Percentiles rank a stretch among this genome's conserved stretches.
Conservation (phyloP, 2,888 invertebrate genomes). For the Apantesis nais region DNA sequence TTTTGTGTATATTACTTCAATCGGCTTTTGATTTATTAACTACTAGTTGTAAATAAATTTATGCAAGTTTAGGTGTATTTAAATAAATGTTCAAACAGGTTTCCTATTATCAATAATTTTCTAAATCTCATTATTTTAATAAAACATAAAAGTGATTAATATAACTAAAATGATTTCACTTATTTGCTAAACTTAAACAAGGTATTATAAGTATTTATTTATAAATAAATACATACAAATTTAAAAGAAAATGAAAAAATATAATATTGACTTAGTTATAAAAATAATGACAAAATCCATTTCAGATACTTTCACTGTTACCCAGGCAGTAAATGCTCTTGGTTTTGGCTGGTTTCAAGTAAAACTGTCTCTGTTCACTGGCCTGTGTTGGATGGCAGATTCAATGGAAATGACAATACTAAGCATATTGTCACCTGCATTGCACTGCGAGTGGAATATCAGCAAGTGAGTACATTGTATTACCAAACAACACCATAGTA, state of each 20-base stretch:
- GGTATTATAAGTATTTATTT: too few species aligned
- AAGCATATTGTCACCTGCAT: slow-evolving; percentile 95
- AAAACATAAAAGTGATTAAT: too few species aligned
- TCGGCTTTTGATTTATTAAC: not conserved
- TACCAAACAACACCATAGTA: not conserved
- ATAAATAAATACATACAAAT: not conserved
- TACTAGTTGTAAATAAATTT: not conserved
- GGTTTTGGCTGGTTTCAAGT: slow-evolving; percentile 97
- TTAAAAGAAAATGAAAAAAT: too few species aligned
- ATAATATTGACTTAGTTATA: too few species aligned
- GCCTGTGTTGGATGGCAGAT: slow-evolving; percentile 98
- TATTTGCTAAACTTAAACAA: too few species aligned
- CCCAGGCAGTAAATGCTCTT: slow-evolving; percentile 93
- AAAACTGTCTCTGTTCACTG: slow-evolving; percentile 93
- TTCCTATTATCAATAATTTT: too few species aligned
- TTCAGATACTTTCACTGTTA: slow-evolving; percentile 93
- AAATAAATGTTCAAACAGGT: too few species aligned
- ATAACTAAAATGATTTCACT: too few species aligned
- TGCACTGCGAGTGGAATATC: slow-evolving; percentile 98
- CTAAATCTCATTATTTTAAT: too few species aligned
- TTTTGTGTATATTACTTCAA: not conserved
- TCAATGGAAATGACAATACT: slow-evolving; percentile 99
- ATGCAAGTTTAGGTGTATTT: too few species aligned
- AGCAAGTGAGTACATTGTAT: slow-evolving; percentile 79
- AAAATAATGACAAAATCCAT: slow-evolving; percentile 31